Evolutionary conservation across 2,888 invertebrate genomes (phyloP).

Genomic region (Synanthedon vespiformis): DNA sequence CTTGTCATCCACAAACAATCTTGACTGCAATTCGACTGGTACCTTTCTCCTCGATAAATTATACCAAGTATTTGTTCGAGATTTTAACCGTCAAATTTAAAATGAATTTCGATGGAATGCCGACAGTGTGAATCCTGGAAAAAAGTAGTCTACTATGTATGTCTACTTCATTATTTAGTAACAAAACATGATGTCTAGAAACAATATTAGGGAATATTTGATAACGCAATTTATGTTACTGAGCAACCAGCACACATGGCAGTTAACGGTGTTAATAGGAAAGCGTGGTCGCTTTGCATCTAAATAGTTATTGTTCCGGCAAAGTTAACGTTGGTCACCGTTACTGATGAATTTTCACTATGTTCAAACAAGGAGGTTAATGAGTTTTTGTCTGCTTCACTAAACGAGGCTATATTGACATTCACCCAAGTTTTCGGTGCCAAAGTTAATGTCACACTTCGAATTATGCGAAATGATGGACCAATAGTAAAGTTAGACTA

Average conservation of each 20-base stretch:
- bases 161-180: no score
- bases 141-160: no score
- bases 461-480: no score
- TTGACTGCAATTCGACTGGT: constrained; percentile 11
- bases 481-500: no score
- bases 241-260: not conserved
- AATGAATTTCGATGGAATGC: no score
- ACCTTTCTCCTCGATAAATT: constrained; percentile 7
- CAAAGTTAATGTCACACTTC: no score
- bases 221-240: no score
- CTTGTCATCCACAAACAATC: constrained; percentile 15
- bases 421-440: not conserved
- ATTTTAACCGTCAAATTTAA: no score
- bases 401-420: not conserved
- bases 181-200: no score
- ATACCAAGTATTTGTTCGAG: no score
- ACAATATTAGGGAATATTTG: no score
- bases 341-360: constrained; percentile 14
- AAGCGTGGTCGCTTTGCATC: not conserved
- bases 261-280: not conserved
- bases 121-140: no score
- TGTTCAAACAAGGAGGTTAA: constrained; percentile 14
- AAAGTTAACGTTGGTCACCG: constrained; percentile 5
- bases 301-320: not conserved
- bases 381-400: constrained; percentile 5